Percentiles rank a stretch among this genome's conserved stretches.
Evolutionary conservation across 1,140 invertebrate genomes (phyloP).

Genomic region (Cecropterus lyciades): DNA sequence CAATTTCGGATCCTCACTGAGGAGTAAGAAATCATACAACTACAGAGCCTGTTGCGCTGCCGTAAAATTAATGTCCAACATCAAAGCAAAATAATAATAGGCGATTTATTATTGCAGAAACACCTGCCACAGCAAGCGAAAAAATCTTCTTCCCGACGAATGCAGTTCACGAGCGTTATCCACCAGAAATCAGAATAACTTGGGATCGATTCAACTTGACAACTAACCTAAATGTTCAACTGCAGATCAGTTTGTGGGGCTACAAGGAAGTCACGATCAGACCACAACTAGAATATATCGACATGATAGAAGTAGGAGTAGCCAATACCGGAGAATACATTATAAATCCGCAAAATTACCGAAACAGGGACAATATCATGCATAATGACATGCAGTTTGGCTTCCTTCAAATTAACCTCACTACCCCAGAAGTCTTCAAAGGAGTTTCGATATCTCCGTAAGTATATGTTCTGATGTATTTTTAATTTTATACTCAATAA

Average conservation of each 20-base stretch:
- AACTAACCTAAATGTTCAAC: conserved; percentile 88
- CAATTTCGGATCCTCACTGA: too few relatives aligned
- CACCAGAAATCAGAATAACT: conserved; percentile 89
- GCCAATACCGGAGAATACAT: conserved; percentile 88
- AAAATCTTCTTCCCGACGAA: conserved; percentile 92
- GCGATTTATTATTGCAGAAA: conserved; percentile 87
- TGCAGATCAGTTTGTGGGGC: conserved; percentile 93
- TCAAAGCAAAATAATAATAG: too few relatives aligned
- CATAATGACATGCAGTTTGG: conserved; percentile 92
- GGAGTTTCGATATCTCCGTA: conserved; percentile 91
- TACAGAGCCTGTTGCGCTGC: too few relatives aligned
- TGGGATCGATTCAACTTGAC: conserved; percentile 95
- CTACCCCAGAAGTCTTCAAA: conserved; percentile 89
- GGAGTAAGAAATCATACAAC: too few relatives aligned
- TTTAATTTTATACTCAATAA: too few relatives aligned
- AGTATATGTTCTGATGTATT: conserved; percentile 59
- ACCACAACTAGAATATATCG: conserved; percentile 87
- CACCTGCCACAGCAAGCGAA: conserved; percentile 92
- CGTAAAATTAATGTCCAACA: too few relatives aligned
- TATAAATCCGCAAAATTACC: conserved; percentile 88
- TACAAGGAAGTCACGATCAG: conserved; percentile 93
- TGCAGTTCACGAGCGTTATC: conserved; percentile 89
- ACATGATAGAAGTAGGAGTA: conserved; percentile 85
- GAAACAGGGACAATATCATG: conserved; percentile 87
- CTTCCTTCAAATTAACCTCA: conserved; percentile 95